Conservation (phyloP, 2,888 invertebrate genomes). For the Plutella xylostella region DNA sequence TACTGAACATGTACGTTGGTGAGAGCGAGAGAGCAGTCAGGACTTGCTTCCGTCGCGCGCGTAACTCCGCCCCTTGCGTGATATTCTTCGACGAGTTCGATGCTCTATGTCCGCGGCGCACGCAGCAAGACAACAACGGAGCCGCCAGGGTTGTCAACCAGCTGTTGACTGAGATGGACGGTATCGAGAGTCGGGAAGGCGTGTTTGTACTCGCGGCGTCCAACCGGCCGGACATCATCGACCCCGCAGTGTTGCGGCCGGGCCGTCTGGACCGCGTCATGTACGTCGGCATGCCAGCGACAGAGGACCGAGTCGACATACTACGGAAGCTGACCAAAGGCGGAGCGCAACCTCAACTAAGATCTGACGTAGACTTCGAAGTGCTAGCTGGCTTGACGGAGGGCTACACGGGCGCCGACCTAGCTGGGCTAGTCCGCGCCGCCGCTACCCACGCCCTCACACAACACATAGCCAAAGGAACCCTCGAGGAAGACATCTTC, state of each 20-base stretch:
- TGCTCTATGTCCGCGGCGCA: slow-evolving; percentile 91
- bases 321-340: slow-evolving; percentile 90
- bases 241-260: slow-evolving; percentile 90
- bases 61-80: slow-evolving; percentile 96
- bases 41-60: slow-evolving; percentile 94
- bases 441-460: slow-evolving; percentile 86
- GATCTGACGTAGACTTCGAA: slow-evolving; percentile 80
- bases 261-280: slow-evolving; percentile 92
- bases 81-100: slow-evolving; percentile 99
- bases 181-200: slow-evolving; percentile 89
- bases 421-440: slow-evolving; percentile 89
- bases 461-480: slow-evolving; percentile 74
- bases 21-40: slow-evolving; percentile 98
- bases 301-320: slow-evolving; percentile 87
- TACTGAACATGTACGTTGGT: slow-evolving; percentile 99
- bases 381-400: slow-evolving; percentile 76
- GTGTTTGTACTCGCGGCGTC: slow-evolving; percentile 97
- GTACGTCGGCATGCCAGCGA: slow-evolving; percentile 89
- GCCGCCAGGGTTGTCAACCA: slow-evolving; percentile 95
- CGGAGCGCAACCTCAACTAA: slow-evolving; percentile 82
- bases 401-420: slow-evolving; percentile 94
- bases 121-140: slow-evolving; percentile 77
- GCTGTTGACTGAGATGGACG: slow-evolving; percentile 98
- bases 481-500: slow-evolving; percentile 65
- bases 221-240: slow-evolving; percentile 96